Evolutionary conservation across 1,140 invertebrate genomes (phyloP).

Genomic region (Ruditapes philippinarum): DNA sequence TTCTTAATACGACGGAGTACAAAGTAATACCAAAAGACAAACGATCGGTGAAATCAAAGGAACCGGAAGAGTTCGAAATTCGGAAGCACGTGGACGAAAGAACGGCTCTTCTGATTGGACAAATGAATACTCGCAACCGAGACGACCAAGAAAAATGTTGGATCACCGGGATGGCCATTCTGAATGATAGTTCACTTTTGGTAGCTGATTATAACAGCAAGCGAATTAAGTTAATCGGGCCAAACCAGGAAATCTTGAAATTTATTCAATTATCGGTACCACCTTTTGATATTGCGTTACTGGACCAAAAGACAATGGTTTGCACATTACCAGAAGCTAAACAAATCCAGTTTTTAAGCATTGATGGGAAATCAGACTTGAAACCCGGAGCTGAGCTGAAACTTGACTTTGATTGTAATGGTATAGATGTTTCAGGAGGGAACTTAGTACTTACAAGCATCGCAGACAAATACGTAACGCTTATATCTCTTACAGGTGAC

Average conservation of each 20-base stretch:
- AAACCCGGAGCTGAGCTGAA: slow-evolving; percentile 17
- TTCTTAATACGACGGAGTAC: slow-evolving; percentile 36
- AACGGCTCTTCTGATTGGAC: background rate
- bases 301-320: slow-evolving; percentile 35
- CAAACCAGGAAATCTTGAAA: background rate
- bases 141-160: slow-evolving; percentile 49
- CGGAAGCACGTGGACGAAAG: slow-evolving; percentile 41
- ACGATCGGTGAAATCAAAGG: background rate
- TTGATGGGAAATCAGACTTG: slow-evolving; percentile 40
- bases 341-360: slow-evolving; percentile 40
- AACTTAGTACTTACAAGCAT: slow-evolving; percentile 43
- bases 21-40: slow-evolving; percentile 27
- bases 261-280: slow-evolving; percentile 4
- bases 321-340: slow-evolving; percentile 44
- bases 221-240: slow-evolving; percentile 25
- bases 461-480: slow-evolving; percentile 21
- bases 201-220: slow-evolving; percentile 51
- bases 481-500: background rate
- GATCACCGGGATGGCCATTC: slow-evolving; percentile 42
- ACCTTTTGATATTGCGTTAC: slow-evolving; percentile 46
- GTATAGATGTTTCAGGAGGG: background rate
- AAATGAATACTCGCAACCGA: slow-evolving; percentile 2
- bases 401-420: slow-evolving; percentile 54
- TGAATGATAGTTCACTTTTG: slow-evolving; percentile 42
- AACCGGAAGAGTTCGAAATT: slow-evolving; percentile 50